Base-by-base conservation (phyloP, 2,797 vertebrate species). In the Melanotaenia pygmaea region DNA sequence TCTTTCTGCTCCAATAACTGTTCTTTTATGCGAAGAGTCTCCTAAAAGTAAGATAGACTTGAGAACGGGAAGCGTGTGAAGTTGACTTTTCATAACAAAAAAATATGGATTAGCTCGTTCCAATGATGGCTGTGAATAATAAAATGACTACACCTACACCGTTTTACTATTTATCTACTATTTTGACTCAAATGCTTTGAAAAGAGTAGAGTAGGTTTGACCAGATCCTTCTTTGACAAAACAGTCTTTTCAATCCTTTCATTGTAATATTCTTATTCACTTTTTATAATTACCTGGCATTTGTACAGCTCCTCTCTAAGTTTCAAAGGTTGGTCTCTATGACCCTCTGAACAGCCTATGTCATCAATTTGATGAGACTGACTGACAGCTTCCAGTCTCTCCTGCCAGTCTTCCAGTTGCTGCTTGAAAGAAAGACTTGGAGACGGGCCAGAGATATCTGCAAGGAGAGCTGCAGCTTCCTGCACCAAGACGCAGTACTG, bases 281-380 rank as follows among this genome's bases (percentile, higher is more conserved):
- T 7, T 20, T 58, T 35, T n/a, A 58, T 38, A 2, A 58, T 74
- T 81, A 97, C 96, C 96, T 97, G 95, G 87, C 92, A 96, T 90
- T 94, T 94, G 77, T 89, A 89, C 38, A 96, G 92, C 59, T 97
- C 95, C 66, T 91, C 91, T 82, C 94, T 94, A 59, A 95, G 93
- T 59, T 96, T 94, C 72, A 94, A 84, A 4, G 84, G 57, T 56
- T 91, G 89, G 64, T 92, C 93, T 74, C 87, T 86, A 38, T 54
- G 45, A 12, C 26, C 14, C 37, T 66, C 77, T 64, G 26, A 64
- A 51, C 76, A 85, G 64, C 40, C 69, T 67, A 72, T 74, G 20
- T 81, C 72, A 14, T 88, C 28, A 3, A 57, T 63, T 57, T 87
- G 45, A 66, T 75, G 60, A 67, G 88, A 82, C 59, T 89, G 91